Conservation (phyloP, 1,140 invertebrate species). For the Drosophila melanogaster region Release_6_plus_ISO1_MT NT_033777.3:21810001-21810500, state of each 20-base stretch:
- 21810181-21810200: slow-evolving; percentile 54
- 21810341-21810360: slow-evolving; percentile 9
- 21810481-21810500: slow-evolving; percentile 14
- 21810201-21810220: slow-evolving; percentile 64
- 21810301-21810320: slow-evolving; percentile 56
- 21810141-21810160: slow-evolving; percentile 48
- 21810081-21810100: too few species aligned
- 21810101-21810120: not conserved
- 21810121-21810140: slow-evolving; percentile 15
- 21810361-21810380: not conserved
- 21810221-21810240: slow-evolving; percentile 74
- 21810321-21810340: slow-evolving; percentile 57
- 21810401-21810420: slow-evolving; percentile 54
- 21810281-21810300: slow-evolving; percentile 81
- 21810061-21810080: too few species aligned
- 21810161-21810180: slow-evolving; percentile 48
- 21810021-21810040: too few species aligned
- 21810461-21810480: slow-evolving; percentile 55
- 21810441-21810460: slow-evolving; percentile 77
- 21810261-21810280: slow-evolving; percentile 65
- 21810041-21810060: too few species aligned
- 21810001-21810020: not conserved
- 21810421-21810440: slow-evolving; percentile 78
- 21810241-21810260: slow-evolving; percentile 36
- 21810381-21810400: slow-evolving; percentile 19